Evolutionary conservation across 2,797 vertebrate genomes (phyloP).

Genomic region (Sebastes hopkinsi): DNA sequence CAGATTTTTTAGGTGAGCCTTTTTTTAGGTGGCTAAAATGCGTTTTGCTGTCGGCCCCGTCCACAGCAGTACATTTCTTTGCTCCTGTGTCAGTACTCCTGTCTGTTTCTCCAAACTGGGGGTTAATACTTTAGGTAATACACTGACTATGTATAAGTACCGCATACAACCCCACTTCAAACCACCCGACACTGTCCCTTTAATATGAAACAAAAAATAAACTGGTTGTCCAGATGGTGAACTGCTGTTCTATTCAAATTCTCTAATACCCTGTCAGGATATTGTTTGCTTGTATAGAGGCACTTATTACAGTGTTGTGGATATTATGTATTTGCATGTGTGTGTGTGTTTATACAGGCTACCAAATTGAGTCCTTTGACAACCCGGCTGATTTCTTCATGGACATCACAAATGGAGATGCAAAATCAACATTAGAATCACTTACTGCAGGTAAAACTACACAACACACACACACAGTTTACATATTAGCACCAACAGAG

Average conservation of each 20-base stretch:
- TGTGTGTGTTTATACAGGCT: conserved; percentile 72
- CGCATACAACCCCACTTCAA: not conserved
- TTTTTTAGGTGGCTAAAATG: too few relatives aligned
- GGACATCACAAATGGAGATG: conserved; percentile 83
- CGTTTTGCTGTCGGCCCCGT: too few relatives aligned
- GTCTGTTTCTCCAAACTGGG: too few relatives aligned
- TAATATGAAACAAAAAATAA: not conserved
- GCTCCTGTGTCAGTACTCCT: too few relatives aligned
- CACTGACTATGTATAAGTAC: not conserved
- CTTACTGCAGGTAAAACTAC: conserved; percentile 41
- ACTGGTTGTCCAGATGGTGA: not conserved
- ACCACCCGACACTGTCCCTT: not conserved
- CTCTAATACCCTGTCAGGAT: not conserved
- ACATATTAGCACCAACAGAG: not conserved
- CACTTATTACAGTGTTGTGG: not conserved
- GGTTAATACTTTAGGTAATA: too few relatives aligned
- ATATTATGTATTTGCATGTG: not conserved
- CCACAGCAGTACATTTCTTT: too few relatives aligned
- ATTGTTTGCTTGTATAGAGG: not conserved
- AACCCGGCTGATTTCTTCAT: conserved; percentile 86
- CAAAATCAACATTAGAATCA: conserved; percentile 23
- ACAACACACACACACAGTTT: not conserved
- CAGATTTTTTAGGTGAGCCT: too few relatives aligned
- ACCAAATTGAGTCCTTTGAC: conserved; percentile 79
- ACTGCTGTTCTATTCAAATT: not conserved